A percentile compares a stretch with the other conserved stretches of the same genome.
Evolutionary conservation across 37 sponge, comb jelly and placozoan species (phyloP).

Genomic region (Aphrocallistes beatrix): DNA sequence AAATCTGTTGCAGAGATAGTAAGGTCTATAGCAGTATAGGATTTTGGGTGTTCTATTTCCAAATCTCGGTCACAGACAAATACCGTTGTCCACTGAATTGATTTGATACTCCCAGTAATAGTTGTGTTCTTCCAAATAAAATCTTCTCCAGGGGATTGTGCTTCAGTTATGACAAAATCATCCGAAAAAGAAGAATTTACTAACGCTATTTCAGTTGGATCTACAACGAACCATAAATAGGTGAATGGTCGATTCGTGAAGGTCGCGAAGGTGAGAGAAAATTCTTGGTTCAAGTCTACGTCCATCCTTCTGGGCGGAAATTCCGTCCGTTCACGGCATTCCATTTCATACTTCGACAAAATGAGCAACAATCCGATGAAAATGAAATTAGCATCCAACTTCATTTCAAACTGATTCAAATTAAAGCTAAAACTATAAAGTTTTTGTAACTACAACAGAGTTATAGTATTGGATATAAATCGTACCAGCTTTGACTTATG

Average conservation of each 20-base stretch:
- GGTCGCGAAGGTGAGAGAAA: background rate
- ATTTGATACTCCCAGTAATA: background rate
- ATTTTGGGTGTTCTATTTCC: too few species aligned
- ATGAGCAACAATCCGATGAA: background rate
- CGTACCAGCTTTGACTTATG: background rate
- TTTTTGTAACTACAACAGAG: background rate
- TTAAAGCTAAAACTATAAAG: background rate
- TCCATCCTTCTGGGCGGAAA: background rate
- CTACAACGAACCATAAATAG: background rate
- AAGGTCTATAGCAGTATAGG: too few species aligned
- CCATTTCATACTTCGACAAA: background rate
- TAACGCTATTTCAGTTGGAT: too few species aligned
- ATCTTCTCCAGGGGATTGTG: background rate
- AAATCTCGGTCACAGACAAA: too few species aligned
- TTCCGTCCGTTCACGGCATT: background rate
- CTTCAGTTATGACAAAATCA: background rate
- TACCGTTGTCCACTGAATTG: too few species aligned
- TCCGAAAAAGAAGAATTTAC: too few species aligned
- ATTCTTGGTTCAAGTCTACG: background rate
- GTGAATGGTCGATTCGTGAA: background rate
- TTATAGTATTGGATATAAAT: background rate
- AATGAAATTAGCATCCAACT: background rate
- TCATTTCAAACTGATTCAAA: constrained; percentile 3
- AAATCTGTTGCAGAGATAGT: too few species aligned
- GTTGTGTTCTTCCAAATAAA: background rate